Evolutionary conservation across 2,797 vertebrate genomes (phyloP).

Genomic region (Botia almorhae): DNA sequence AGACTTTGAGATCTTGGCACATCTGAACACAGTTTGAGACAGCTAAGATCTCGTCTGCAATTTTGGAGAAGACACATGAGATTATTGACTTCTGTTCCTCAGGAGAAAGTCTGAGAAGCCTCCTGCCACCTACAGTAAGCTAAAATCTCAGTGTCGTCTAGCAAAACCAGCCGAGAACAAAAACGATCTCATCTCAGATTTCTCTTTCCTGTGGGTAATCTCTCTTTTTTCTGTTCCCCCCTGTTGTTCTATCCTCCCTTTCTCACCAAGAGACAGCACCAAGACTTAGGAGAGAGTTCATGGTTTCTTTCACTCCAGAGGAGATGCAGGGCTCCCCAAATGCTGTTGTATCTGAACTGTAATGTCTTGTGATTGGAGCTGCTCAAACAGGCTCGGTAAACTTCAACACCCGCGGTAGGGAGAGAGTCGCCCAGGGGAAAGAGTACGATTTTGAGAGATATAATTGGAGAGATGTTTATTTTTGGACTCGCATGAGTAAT

Average conservation of each 20-base stretch:
- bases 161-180: background rate
- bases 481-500: conserved; percentile 16
- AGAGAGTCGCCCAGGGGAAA: conserved; percentile 7
- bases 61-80: background rate
- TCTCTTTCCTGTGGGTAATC: background rate
- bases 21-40: background rate
- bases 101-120: too few relatives aligned
- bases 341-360: conserved; percentile 4
- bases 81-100: background rate
- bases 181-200: background rate
- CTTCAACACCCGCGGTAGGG: background rate
- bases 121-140: background rate
- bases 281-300: conserved; percentile 4
- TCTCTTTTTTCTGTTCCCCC: background rate
- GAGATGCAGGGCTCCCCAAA: conserved; percentile 20
- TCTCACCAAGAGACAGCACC: conserved; percentile 7
- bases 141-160: background rate
- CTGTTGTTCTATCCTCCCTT: conserved; percentile 1
- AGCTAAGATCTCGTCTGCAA: background rate
- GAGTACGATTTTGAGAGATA: background rate
- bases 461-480: conserved; percentile 24
- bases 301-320: background rate
- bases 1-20: background rate
- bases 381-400: background rate
- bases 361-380: conserved; percentile 3